phyloP scores from a whole-genome alignment of 2,888 invertebrate species.

The Mamestra brassicae region DNA sequence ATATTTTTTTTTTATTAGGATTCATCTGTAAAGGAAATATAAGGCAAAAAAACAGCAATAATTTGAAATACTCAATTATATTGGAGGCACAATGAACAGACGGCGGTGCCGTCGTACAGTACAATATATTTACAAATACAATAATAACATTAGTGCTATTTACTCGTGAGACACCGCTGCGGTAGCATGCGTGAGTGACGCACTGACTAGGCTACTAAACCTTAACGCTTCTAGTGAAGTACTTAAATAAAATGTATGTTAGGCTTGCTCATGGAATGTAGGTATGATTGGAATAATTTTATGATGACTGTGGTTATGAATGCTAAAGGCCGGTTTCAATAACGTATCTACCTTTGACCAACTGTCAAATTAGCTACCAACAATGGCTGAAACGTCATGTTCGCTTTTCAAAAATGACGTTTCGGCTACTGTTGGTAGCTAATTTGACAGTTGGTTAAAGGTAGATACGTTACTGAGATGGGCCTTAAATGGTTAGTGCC shows the following conservation, averaged over 20 bases:
- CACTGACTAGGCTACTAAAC: conserved; percentile 80
- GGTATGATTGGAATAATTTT: conserved; percentile 33
- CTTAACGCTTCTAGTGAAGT: conserved; percentile 52
- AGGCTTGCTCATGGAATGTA: conserved; percentile 58
- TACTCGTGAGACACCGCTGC: conserved; percentile 70
- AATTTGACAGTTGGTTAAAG: no score
- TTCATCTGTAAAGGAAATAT: neutral
- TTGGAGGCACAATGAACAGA: conserved; percentile 89
- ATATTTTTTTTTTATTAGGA: neutral
- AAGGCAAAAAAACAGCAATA: conserved; percentile 36
- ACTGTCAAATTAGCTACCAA: no score
- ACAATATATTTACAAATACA: conserved; percentile 73
- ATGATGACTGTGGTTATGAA: neutral
- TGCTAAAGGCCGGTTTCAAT: neutral
- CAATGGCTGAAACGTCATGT: no score
- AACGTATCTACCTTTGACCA: no score
- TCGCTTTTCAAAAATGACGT: no score
- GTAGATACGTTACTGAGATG: no score
- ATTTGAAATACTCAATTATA: conserved; percentile 79
- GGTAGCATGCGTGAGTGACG: conserved; percentile 63
- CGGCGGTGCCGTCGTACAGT: conserved; percentile 74
- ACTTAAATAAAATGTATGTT: conserved; percentile 53
- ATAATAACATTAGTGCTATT: conserved; percentile 63
- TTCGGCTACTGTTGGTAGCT: no score
- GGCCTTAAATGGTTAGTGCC: neutral